Evolutionary conservation across 1,140 invertebrate species (phyloP).

Genomic region (Drosophila tropicalis): DNA sequence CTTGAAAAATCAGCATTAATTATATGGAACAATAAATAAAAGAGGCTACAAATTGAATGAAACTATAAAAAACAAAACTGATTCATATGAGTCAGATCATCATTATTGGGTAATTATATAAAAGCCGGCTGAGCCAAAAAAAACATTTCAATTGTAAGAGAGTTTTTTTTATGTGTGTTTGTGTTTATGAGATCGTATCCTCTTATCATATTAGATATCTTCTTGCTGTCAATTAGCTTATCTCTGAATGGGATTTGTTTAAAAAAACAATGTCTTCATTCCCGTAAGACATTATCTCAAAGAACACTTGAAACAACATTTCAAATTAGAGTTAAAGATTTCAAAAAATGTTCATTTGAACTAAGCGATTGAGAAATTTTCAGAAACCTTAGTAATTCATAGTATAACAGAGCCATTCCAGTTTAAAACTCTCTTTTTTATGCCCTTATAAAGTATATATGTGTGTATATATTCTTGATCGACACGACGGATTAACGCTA

Average conservation of each 20-base stretch:
- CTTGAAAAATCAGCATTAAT: neutral
- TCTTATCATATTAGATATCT: constrained; percentile 13
- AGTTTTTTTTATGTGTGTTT: neutral
- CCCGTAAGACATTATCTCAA: too few species aligned
- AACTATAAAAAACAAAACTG: neutral
- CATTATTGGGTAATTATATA: neutral
- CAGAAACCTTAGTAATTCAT: too few species aligned
- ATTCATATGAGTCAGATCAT: neutral
- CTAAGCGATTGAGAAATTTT: too few species aligned
- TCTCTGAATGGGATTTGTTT: constrained; percentile 4
- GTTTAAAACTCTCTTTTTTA: too few species aligned
- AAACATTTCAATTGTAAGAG: neutral
- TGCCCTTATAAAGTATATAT: too few species aligned
- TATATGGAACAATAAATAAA: constrained; percentile 10
- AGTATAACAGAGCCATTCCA: too few species aligned
- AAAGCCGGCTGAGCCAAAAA: neutral
- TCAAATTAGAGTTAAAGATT: too few species aligned
- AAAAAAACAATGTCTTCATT: too few species aligned
- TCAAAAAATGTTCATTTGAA: too few species aligned
- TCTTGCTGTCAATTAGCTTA: neutral
- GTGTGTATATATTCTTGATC: too few species aligned
- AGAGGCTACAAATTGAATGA: neutral
- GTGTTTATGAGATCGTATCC: neutral
- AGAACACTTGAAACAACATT: too few species aligned
- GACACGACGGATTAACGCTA: too few species aligned